Percentiles rank a stretch among this genome's conserved stretches.
Evolutionary conservation across 2,113 vertebrate genomes (phyloP).

Genomic region (Oryzias celebensis): DNA sequence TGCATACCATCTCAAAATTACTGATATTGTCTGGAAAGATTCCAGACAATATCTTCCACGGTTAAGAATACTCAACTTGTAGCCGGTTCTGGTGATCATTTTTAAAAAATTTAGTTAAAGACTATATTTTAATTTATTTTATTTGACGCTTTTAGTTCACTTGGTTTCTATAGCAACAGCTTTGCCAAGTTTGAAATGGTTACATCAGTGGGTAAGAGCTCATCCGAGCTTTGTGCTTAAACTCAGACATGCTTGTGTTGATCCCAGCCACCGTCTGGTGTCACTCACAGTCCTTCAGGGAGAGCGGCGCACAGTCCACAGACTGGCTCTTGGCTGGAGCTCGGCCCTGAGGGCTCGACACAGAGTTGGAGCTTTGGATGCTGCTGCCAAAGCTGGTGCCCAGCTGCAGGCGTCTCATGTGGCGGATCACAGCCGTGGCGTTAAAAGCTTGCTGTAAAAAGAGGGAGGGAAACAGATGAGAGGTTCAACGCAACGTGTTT

Average conservation of each 20-base stretch:
- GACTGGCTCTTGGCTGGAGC: constrained; percentile 83
- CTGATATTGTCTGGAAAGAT: too few relatives aligned
- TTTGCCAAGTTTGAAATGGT: too few relatives aligned
- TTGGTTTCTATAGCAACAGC: too few relatives aligned
- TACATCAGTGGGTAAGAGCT: background rate
- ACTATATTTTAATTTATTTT: too few relatives aligned
- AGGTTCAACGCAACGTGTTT: background rate
- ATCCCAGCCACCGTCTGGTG: constrained; percentile 17
- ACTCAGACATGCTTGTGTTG: background rate
- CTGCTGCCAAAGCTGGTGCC: constrained; percentile 84
- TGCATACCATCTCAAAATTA: too few relatives aligned
- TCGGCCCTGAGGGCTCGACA: constrained; percentile 74
- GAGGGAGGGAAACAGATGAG: background rate
- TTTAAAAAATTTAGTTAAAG: too few relatives aligned
- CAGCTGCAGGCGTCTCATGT: constrained; percentile 94
- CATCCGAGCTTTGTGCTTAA: background rate
- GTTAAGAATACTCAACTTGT: too few relatives aligned
- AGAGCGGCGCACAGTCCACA: constrained; percentile 78
- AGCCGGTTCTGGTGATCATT: too few relatives aligned
- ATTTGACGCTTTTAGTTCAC: too few relatives aligned
- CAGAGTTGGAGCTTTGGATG: constrained; percentile 59
- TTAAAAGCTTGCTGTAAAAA: constrained; percentile 94
- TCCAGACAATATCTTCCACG: too few relatives aligned
- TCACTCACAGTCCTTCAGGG: constrained; percentile 89
- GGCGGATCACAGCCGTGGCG: constrained; percentile 93